These are phyloP conservation scores for Rhinoraja longicauda DNA, from an alignment of 2,797 vertebrate genomes.

Conservation along the genomic window DNA sequence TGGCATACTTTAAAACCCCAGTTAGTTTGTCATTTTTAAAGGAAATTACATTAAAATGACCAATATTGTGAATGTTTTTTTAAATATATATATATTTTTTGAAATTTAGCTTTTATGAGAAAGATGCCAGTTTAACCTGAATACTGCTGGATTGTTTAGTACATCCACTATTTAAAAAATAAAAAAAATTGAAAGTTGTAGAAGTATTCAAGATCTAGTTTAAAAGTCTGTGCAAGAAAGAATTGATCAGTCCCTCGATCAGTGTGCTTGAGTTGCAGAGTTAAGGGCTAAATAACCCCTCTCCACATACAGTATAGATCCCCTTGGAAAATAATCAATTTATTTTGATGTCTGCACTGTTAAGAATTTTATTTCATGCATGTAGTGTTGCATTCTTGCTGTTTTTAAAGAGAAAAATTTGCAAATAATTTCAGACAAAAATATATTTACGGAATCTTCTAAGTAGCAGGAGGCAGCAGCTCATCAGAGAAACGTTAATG, in stretches of 20 bases:
- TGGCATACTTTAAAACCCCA: conserved; percentile 17
- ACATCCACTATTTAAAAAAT: background rate
- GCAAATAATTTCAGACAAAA: background rate
- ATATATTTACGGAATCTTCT: conserved; percentile 20
- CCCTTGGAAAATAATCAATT: background rate
- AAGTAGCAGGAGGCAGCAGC: background rate
- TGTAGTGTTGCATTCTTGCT: conserved; percentile 25
- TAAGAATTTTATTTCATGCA: conserved; percentile 3
- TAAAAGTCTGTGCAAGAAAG: background rate
- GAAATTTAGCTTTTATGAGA: conserved; percentile 3
- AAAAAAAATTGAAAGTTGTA: background rate
- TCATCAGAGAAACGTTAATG: conserved; percentile 3
- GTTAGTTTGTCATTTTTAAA: conserved; percentile 19
- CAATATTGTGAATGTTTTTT: conserved; percentile 33
- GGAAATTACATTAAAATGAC: conserved; percentile 11
- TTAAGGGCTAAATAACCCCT: background rate
- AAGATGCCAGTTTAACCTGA: background rate
- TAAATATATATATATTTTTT: conserved; percentile 24
- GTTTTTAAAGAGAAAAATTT: conserved; percentile 13
- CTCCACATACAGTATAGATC: background rate
- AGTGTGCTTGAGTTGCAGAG: background rate
- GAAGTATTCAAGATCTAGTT: background rate
- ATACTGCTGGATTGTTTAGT: conserved; percentile 9
- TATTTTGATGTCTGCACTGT: conserved; percentile 28
- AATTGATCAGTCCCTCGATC: background rate